Evolutionary conservation across 1,140 invertebrate genomes (phyloP), one percentile per base, ranked within the genome.

Genomic region (Dreissena rostriformis): DNA sequence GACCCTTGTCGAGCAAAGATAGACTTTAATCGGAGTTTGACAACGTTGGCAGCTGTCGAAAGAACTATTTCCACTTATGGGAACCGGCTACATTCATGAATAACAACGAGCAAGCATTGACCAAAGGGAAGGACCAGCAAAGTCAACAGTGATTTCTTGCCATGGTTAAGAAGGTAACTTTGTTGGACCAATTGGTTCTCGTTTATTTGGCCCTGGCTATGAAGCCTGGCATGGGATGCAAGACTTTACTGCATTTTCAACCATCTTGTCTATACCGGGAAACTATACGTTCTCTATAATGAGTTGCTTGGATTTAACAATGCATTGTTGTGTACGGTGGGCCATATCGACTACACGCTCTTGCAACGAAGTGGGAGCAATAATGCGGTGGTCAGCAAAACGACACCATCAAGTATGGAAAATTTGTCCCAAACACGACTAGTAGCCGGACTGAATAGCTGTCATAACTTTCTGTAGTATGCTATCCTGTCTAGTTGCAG

Each of bases 31-130:
- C 81, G 63, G 1, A 82, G 82, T 63, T 77, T 84, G 11, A 85
- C 77, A 28, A 67, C 61, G 53, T 65, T 73, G 0, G 82, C 71
- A 49, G 88, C 84, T n/a, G 86, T 87, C 39, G 86, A 87, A 17
- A 39, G 39, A 7, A 88, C 65, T n/a, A 87, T 67, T 77, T 87
- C 87, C n/a, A 90, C 89, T 67, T 86, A 83, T 39, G 89, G 90
- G 26, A 77, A 91, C 28, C 84, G 52, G 22, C 75, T 82, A 49
- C 88, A 90, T 19, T 91, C 84, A 79, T 90, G 87, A 65, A 89
- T 84, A 5, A 87, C 49, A 29, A 91, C 85, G 10, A 91, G 57
- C 10, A 88, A 24, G 61, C 88, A 86, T 53, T 91, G 74, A 15
- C 86, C 84, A n/a, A 67, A 73, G 8, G 49, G 90, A 87, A 15